These are phyloP conservation scores for Elaeidobius kamerunicus DNA, from an alignment of 2,888 invertebrate species.

Conservation along the genomic window DNA sequence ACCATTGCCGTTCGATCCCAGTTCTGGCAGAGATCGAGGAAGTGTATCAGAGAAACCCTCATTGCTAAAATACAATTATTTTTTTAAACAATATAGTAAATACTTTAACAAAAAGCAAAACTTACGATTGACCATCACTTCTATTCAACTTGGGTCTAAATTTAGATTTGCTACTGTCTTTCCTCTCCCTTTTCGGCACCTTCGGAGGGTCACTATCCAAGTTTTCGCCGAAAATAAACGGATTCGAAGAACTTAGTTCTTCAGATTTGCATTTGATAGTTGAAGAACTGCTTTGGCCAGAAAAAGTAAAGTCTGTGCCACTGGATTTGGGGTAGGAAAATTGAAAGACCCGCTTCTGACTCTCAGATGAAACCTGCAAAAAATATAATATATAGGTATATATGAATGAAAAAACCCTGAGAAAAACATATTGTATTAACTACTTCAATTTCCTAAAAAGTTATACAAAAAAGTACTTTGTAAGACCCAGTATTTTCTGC, in stretches of 20 bases:
- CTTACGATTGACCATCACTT: constrained; percentile 41
- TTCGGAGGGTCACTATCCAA: constrained; percentile 44
- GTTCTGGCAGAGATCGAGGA: constrained; percentile 50
- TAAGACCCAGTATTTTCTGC: too few relatives aligned
- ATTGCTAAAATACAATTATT: constrained; percentile 20
- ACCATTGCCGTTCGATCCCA: constrained; percentile 72
- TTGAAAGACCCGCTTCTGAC: constrained; percentile 22
- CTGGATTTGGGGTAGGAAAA: constrained; percentile 26
- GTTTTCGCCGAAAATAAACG: constrained; percentile 50
- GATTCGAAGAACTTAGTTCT: constrained; percentile 41
- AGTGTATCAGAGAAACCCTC: constrained; percentile 47
- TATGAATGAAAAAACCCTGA: too few relatives aligned
- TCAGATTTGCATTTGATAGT: constrained; percentile 31
- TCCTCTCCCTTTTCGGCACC: constrained; percentile 46
- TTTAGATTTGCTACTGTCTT: constrained; percentile 38
- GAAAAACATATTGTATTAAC: too few relatives aligned
- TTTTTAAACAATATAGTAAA: background rate
- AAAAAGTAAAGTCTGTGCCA: constrained; percentile 58
- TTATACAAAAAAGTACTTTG: too few relatives aligned
- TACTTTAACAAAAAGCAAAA: background rate
- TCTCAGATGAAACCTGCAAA: constrained; percentile 11
- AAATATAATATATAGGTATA: background rate
- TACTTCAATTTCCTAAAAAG: too few relatives aligned
- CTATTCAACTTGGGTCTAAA: constrained; percentile 25
- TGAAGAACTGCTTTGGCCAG: constrained; percentile 31